Percentiles rank a stretch among this genome's conserved stretches.
These are phyloP conservation scores for Hirtodrosophila duncani DNA, from an alignment of 2,888 invertebrate genomes.

Conservation along the genomic window DNA sequence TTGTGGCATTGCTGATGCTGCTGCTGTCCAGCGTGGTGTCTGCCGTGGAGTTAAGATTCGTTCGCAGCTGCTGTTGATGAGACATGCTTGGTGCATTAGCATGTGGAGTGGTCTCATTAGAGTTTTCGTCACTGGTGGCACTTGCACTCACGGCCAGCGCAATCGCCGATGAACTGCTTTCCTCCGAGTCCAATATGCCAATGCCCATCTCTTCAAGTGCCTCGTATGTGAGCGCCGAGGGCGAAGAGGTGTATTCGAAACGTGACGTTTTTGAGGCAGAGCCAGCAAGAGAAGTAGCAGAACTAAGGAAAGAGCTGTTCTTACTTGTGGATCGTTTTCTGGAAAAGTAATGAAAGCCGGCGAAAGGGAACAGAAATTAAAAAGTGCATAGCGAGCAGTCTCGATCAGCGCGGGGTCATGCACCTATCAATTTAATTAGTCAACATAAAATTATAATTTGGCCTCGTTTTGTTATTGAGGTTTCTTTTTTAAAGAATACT, in stretches of 20 bases:
- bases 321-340: slow-evolving; percentile 73
- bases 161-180: slow-evolving; percentile 76
- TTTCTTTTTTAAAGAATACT: slow-evolving; percentile 20
- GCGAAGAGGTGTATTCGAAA: slow-evolving; percentile 61
- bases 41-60: slow-evolving; percentile 44
- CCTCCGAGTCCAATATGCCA: slow-evolving; percentile 81
- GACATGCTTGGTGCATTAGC: slow-evolving; percentile 65
- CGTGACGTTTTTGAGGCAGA: slow-evolving; percentile 55
- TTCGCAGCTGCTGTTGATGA: slow-evolving; percentile 54
- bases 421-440: slow-evolving; percentile 46
- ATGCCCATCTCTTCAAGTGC: slow-evolving; percentile 81
- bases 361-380: slow-evolving; percentile 13
- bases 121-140: slow-evolving; percentile 73
- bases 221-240: slow-evolving; percentile 54
- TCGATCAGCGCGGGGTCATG: slow-evolving; percentile 57
- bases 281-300: slow-evolving; percentile 26
- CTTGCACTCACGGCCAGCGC: slow-evolving; percentile 62
- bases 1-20: slow-evolving; percentile 47
- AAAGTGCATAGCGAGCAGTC: slow-evolving; percentile 29
- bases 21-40: slow-evolving; percentile 60
- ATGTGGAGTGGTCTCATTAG: slow-evolving; percentile 74
- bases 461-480: slow-evolving; percentile 31
- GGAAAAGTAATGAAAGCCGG: slow-evolving; percentile 7
- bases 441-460: slow-evolving; percentile 17
- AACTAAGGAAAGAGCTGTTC: slow-evolving; percentile 26